Conservation (phyloP, 2,888 invertebrate genomes). For the Cistogaster globosa region DNA sequence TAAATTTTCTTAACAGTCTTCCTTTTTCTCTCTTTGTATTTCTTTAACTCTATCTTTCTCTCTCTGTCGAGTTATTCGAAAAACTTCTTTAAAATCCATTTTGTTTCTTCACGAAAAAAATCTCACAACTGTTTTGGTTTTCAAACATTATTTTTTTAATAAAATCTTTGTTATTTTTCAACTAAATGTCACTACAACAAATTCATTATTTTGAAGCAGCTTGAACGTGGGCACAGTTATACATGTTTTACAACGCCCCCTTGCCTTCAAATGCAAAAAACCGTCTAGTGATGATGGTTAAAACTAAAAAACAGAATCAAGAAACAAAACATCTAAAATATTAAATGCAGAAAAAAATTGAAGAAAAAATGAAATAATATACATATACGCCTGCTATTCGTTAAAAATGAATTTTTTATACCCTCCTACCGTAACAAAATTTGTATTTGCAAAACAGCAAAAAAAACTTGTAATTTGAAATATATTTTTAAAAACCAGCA, state of each 20-base stretch:
- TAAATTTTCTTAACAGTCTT: no score
- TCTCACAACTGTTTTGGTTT: no score
- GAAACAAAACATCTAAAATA: conserved; percentile 7
- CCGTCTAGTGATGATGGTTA: neutral
- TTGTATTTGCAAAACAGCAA: conserved; percentile 43
- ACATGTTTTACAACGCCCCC: conserved; percentile 63
- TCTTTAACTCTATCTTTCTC: no score
- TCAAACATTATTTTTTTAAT: neutral
- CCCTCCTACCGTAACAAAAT: conserved; percentile 68
- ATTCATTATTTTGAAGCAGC: neutral
- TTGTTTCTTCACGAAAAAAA: no score
- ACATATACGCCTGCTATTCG: conserved; percentile 58
- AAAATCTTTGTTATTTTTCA: neutral
- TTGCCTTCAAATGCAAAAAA: conserved; percentile 50
- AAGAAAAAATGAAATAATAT: neutral
- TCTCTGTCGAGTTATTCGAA: no score
- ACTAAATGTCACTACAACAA: conserved; percentile 48
- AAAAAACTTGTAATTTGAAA: neutral
- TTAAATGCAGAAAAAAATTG: neutral
- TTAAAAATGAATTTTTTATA: conserved; percentile 56
- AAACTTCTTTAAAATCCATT: no score
- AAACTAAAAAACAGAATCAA: neutral
- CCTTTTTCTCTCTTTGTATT: no score
- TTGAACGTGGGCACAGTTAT: conserved; percentile 60
- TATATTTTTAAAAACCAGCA: conserved; percentile 23